Conservation (phyloP, 2,797 vertebrate species). For the Amazonetta brasiliensis region DNA sequence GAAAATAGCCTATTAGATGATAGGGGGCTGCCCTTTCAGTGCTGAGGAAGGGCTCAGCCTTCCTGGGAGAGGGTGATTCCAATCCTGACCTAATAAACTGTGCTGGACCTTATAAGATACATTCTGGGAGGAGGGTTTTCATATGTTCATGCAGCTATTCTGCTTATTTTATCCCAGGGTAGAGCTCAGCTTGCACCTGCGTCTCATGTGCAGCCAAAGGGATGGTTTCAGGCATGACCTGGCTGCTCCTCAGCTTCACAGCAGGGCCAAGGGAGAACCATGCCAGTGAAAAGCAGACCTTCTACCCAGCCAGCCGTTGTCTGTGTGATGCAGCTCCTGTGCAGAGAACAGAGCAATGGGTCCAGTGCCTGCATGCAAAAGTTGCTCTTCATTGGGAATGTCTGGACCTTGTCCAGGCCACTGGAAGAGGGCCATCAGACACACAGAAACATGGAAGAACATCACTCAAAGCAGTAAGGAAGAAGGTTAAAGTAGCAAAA, state of each 20-base stretch:
- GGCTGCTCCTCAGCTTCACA: not conserved
- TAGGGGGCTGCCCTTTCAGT: conserved; percentile 44
- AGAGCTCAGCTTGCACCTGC: not conserved
- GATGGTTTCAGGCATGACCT: not conserved
- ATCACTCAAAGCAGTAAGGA: not conserved
- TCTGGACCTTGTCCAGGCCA: not conserved
- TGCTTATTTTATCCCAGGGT: not conserved
- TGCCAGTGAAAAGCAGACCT: not conserved
- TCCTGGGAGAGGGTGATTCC: conserved; percentile 1
- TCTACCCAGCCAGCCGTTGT: not conserved
- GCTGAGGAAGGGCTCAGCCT: conserved; percentile 7
- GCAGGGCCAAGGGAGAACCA: not conserved
- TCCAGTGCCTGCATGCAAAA: not conserved
- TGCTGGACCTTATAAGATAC: not conserved
- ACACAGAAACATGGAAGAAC: not conserved
- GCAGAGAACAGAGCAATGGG: not conserved
- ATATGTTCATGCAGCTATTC: not conserved
- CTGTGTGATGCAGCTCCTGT: not conserved
- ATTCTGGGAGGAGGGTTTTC: not conserved
- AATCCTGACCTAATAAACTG: not conserved
- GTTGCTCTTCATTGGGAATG: not conserved
- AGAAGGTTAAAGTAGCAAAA: not conserved
- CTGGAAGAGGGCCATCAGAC: not conserved
- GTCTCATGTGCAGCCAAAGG: not conserved
- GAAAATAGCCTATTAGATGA: conserved; percentile 53